Evolutionary conservation across 2,888 invertebrate species (phyloP), one percentile per base, ranked within the genome.

Genomic region (Caenorhabditis sp.): DNA sequence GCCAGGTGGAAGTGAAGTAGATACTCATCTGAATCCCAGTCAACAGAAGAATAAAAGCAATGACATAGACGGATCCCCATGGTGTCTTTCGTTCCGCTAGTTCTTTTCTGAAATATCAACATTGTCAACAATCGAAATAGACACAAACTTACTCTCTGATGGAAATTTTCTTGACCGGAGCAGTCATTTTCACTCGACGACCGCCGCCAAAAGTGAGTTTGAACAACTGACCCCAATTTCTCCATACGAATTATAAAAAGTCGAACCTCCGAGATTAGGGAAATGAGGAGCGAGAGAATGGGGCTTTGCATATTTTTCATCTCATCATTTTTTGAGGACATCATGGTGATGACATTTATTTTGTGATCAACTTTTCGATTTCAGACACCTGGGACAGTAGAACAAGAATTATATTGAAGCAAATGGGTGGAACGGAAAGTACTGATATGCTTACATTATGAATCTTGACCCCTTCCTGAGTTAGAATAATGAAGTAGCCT

Each of bases 1-100:
- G 88, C 87, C 86, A 88, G 35, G 86, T 88, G 8, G 88, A 88
- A 12, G 87, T 88, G 77, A 87, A 88, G 56, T 87, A 88, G n/a
- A 88, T 83, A 72, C 84, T 82, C 77, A 86, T 82, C 54, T 88
- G 88, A 54, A 86, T 61, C n/a, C 87, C 86, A 4, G 83, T 61
- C 1, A 88, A 49, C 10, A 80, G 51, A 14, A 86, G 68, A 19
- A 88, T 72, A 64, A 85, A 70, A 2, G 82, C 51, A 12, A 85
- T 75, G 10, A 84, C 79, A 58, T 85, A 85, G 14, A 88, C 80
- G 1, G 86, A 86, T 16, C 28, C 22, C 88, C 88, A 88, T 74
- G 85, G 85, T 19, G 88, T 86, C 70, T 85, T 26, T 2, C 84
- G 38, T n/a, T 73, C 68, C 24, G 74, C 47, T 12, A 87, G 54